Conservation (phyloP, 1,140 invertebrate species). For the Calycopis cecrops region DNA sequence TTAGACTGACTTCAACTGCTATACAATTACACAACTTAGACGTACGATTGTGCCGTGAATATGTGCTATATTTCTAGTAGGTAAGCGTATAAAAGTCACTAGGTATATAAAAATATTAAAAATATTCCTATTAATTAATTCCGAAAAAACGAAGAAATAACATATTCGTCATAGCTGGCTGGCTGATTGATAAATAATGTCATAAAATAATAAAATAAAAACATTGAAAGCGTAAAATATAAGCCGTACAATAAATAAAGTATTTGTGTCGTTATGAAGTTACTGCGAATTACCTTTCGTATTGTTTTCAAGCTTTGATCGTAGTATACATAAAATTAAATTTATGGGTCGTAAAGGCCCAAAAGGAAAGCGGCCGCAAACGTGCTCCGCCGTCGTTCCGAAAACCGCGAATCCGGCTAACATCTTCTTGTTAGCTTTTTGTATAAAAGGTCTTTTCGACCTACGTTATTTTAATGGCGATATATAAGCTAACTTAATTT, state of each 20-base stretch:
- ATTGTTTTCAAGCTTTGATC: conserved; percentile 41
- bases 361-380: conserved; percentile 44
- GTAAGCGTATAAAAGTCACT: too few species aligned
- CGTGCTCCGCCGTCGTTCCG: conserved; percentile 42
- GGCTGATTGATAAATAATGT: too few species aligned
- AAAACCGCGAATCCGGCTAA: conserved; percentile 41
- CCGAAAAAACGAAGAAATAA: too few species aligned
- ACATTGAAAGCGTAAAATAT: too few species aligned
- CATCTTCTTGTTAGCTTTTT: conserved; percentile 25
- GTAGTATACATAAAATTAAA: conserved; percentile 53
- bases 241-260: background rate
- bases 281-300: conserved; percentile 14
- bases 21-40: too few species aligned
- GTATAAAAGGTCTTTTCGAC: conserved; percentile 6
- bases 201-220: too few species aligned
- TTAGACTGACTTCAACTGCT: too few species aligned
- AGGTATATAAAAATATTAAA: too few species aligned
- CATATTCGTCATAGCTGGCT: background rate
- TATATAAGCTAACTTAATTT: conserved; percentile 8
- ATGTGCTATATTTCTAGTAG: too few species aligned
- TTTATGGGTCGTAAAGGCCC: conserved; percentile 54
- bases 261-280: background rate
- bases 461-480: conserved; percentile 5
- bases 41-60: too few species aligned
- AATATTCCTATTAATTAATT: too few species aligned